Evolutionary conservation across 2,888 invertebrate species (phyloP), one percentile per base, ranked within the genome.

Genomic region (Glaucopsyche alexis): DNA sequence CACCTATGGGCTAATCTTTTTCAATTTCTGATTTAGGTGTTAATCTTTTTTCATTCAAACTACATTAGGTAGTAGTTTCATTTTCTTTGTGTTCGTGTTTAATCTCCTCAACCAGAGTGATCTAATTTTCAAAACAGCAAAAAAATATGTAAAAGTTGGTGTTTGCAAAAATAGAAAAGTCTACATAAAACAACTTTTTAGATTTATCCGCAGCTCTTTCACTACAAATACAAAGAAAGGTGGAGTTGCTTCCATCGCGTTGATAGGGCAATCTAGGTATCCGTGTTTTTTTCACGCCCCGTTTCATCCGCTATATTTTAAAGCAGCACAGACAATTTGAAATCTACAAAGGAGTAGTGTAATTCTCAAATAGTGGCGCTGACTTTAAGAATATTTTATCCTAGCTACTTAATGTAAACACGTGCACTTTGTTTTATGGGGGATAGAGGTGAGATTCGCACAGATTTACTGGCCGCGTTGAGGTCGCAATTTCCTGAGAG

Each of bases 401-500:
- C 55, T 29, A 67, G 72, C 52, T 67, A 72, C 72, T 72, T 69
- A 52, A 55, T 67, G 55, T 14, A 66, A 72, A n/a, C 72, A 50
- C 65, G 38, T 67, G n/a, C 9, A 40, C 49, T 69, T 65, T 73
- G 42, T 69, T n/a, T 38, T 50, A 67, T 52, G 13, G 19, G 9
- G n/a, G 29, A 71, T 75, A 75, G 71, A 50, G 72, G 72, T 74
- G 71, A 72, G 16, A 67, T 50, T 75, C 45, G 47, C 72, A 49
- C 38, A 19, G 55, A 72, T 71, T 42, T 38, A 69, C 67, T 67
- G 66, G 67, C 65, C 19, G 66, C 66, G 73, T 72, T 74, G 79
- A 77, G 80, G 80, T 83, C 82, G 85, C 86, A 86, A 87, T 87
- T 87, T 87, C 87, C 87, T 84, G 84, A 79, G 80, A 82, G 72